These are phyloP conservation scores for Poecilia velifera DNA, from an alignment of 2,797 vertebrate species.

Conservation along the genomic window DNA sequence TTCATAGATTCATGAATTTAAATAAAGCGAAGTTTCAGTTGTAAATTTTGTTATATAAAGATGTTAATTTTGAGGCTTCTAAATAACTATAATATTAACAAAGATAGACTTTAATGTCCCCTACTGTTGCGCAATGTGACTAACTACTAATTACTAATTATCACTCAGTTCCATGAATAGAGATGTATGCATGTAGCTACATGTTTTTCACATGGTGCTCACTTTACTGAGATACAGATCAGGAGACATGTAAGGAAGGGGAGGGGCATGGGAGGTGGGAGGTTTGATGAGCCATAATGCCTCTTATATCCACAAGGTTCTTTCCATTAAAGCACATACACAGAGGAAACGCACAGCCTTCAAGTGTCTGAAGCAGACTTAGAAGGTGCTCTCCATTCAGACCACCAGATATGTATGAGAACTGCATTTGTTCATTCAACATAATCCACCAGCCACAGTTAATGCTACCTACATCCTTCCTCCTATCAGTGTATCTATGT, in stretches of 20 bases:
- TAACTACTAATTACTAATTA: not conserved
- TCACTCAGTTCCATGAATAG: constrained; percentile 18
- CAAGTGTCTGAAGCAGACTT: not conserved
- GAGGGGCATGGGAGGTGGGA: constrained; percentile 20
- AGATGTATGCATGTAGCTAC: constrained; percentile 23
- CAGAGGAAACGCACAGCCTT: not conserved
- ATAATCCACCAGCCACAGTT: no score
- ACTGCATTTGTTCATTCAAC: no score
- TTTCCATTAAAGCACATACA: not conserved
- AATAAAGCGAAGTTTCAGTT: not conserved
- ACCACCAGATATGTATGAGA: no score
- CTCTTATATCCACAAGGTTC: not conserved
- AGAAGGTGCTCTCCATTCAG: not conserved
- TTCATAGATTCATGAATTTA: not conserved
- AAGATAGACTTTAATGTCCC: not conserved
- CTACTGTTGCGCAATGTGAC: not conserved
- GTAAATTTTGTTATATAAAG: not conserved
- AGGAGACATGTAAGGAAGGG: constrained; percentile 37
- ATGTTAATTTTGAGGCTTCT: not conserved
- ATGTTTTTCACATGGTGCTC: not conserved
- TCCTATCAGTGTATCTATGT: no score
- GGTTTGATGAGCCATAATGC: constrained; percentile 36
- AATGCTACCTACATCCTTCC: no score
- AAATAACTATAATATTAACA: not conserved
- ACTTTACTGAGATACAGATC: constrained; percentile 48